phyloP scores from a whole-genome alignment of 2,113 vertebrate genomes.

The Centropus bengalensis region DNA sequence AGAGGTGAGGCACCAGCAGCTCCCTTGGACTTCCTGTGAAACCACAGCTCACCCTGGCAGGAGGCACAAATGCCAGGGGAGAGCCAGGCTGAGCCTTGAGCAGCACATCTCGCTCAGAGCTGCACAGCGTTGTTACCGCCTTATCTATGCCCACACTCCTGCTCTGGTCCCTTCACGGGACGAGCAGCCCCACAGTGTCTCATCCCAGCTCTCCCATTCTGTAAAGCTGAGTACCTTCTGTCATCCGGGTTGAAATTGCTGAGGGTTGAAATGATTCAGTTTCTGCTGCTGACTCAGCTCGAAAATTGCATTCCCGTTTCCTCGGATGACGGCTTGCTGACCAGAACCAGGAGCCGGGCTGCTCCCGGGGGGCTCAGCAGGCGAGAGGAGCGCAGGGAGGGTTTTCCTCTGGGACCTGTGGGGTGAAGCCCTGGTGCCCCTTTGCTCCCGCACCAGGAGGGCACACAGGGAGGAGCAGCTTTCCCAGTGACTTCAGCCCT shows the following conservation, averaged over 20 bases:
- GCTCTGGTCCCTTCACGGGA: neutral
- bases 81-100: neutral
- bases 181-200: neutral
- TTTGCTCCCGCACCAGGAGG: neutral
- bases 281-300: slow-evolving; percentile 29
- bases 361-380: neutral
- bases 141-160: neutral
- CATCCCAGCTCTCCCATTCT: neutral
- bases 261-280: slow-evolving; percentile 35
- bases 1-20: neutral
- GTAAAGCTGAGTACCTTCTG: neutral
- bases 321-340: neutral
- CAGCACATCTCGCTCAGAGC: neutral
- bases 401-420: neutral
- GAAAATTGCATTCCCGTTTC: neutral
- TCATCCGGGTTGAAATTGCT: neutral
- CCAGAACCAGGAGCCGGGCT: neutral
- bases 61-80: neutral
- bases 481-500: neutral
- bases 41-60: accelerated
- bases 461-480: neutral
- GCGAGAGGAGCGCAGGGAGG: neutral
- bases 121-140: neutral
- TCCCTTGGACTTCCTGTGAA: neutral
- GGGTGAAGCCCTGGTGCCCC: neutral